Conservation (phyloP, 2,113 vertebrate species). For the Gavia stellata region DNA sequence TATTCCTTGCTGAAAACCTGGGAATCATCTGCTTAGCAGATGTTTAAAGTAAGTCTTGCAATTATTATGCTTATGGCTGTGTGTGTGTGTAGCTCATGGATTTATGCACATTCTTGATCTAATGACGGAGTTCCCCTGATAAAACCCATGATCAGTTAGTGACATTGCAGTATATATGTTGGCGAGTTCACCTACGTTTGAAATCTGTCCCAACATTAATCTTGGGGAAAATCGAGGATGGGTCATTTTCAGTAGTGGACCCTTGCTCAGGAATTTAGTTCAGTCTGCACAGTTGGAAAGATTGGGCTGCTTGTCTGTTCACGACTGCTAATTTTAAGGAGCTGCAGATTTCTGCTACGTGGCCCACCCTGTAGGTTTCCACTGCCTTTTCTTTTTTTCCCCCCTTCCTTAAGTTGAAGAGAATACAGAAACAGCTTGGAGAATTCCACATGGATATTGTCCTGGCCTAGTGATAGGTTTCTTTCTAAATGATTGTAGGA, state of each 20-base stretch:
- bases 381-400: not conserved
- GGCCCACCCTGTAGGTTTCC: not conserved
- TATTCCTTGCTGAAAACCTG: not conserved
- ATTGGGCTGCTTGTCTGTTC: not conserved
- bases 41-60: not conserved
- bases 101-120: not conserved
- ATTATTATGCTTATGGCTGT: not conserved
- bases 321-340: not conserved
- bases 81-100: not conserved
- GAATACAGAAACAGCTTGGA: not conserved
- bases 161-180: not conserved
- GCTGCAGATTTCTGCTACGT: not conserved
- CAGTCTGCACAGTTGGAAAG: not conserved
- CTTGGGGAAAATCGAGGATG: not conserved
- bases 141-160: not conserved
- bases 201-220: not conserved
- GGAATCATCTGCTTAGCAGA: not conserved
- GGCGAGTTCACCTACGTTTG: not conserved
- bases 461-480: not conserved
- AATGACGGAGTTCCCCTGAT: not conserved
- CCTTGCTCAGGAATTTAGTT: not conserved
- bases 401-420: not conserved
- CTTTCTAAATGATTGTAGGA: not conserved
- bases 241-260: not conserved
- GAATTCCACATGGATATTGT: not conserved